A percentile compares a stretch with the other conserved stretches of the same genome.
phyloP scores from a whole-genome alignment of 2,113 vertebrate genomes.

The Coptodon bakossiorum region DNA sequence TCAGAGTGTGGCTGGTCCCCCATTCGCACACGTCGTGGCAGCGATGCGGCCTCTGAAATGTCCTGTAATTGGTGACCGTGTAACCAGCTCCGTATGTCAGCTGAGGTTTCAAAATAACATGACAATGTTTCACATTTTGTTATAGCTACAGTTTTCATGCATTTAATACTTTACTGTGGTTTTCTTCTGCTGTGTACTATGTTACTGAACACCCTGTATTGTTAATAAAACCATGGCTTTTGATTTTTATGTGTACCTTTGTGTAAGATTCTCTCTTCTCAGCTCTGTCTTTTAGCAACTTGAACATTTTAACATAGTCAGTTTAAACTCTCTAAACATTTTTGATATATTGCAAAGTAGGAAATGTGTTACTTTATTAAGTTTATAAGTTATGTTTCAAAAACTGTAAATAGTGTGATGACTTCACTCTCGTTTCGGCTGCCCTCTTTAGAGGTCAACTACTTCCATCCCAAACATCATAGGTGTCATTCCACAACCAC shows the following conservation, averaged over 20 bases:
- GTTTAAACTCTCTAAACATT: background rate
- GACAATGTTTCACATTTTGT: background rate
- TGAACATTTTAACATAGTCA: background rate
- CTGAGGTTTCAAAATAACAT: background rate
- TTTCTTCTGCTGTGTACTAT: background rate
- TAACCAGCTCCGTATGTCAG: background rate
- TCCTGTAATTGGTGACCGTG: slow-evolving; percentile 73
- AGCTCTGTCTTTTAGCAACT: background rate
- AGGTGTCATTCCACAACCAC: background rate
- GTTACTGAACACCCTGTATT: background rate
- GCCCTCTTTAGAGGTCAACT: background rate
- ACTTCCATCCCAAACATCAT: background rate
- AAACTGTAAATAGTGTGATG: background rate
- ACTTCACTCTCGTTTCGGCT: background rate
- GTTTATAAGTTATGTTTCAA: background rate
- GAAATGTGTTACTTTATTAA: background rate
- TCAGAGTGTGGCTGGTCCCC: slow-evolving; percentile 74
- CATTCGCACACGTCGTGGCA: slow-evolving; percentile 65
- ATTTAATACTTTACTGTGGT: background rate
- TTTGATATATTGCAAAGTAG: background rate
- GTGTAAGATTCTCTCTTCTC: background rate
- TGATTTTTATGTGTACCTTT: background rate
- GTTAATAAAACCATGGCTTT: background rate
- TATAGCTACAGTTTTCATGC: background rate
- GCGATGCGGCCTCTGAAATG: slow-evolving; percentile 77